Percentiles rank a stretch among this genome's conserved stretches.
Evolutionary conservation across 2,797 vertebrate genomes (phyloP).

Genomic region (Octomys mimax): DNA sequence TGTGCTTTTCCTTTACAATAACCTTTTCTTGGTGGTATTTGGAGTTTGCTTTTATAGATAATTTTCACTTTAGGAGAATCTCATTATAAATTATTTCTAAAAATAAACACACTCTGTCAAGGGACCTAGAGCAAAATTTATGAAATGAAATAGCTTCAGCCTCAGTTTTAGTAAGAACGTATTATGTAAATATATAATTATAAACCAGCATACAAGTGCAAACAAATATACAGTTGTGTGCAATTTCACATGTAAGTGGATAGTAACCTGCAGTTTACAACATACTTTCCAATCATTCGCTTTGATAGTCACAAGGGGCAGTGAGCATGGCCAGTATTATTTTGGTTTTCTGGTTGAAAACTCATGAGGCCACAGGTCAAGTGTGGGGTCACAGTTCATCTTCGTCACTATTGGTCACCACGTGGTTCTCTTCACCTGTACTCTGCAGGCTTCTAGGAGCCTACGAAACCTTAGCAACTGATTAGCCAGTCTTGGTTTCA

Average conservation of each 20-base stretch:
- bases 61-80: slow-evolving; percentile 51
- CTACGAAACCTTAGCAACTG: background rate
- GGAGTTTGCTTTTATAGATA: slow-evolving; percentile 56
- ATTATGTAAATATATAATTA: background rate
- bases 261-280: slow-evolving; percentile 31
- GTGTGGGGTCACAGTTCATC: background rate
- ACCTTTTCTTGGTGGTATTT: background rate
- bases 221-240: background rate
- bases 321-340: background rate
- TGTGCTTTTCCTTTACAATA: background rate
- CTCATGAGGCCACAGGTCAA: background rate
- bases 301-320: background rate
- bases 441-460: background rate
- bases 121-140: slow-evolving; percentile 8
- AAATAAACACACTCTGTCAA: background rate
- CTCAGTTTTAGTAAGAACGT: background rate
- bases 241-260: background rate
- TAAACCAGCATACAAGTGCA: background rate
- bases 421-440: background rate
- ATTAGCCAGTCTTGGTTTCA: background rate
- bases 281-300: background rate
- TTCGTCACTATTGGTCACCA: background rate
- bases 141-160: slow-evolving; percentile 14
- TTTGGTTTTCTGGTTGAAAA: slow-evolving; percentile 55
- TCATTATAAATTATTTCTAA: slow-evolving; percentile 33